Evolutionary conservation across 2,888 invertebrate genomes (phyloP), one percentile per base, ranked within the genome.

Genomic region (Caenorhabditis sp.): DNA sequence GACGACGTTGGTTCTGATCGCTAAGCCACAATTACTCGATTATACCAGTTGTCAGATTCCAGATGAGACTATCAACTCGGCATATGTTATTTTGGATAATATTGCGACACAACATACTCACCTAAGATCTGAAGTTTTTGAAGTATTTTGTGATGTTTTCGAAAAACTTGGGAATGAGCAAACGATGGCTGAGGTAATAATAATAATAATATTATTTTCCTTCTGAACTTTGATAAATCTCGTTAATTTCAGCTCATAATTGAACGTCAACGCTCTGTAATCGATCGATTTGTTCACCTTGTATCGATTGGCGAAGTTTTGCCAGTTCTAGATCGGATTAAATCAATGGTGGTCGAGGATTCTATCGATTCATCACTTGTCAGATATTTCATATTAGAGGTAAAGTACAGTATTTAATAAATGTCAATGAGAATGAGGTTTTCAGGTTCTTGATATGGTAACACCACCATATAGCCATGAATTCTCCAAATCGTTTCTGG

Each of bases 241-340:
- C n/a, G n/a, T n/a, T n/a, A n/a, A n/a, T n/a, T n/a, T n/a, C n/a
- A n/a, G 62, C 43, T 72, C 26, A 67, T 72, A 3, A 83, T 82
- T 75, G 77, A 73, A 31, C 58, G 82, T 12, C 82, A 82, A 60
- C 67, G 78, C 14, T 36, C 60, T 38, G 66, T 83, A 17, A 64
- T 82, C 25, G 82, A 82, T 62, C 74, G 82, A 12, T 72, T 83
- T 62, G 74, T 82, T 14, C 78, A 82, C 54, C 65, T 82, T 20
- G 38, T 82, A 3, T 67, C 63, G 43, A 64, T 65, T 26, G 82
- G 82, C n/a, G 66, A 60, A 56, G 78, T 67, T n/a, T 52, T 77
- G 36, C 71, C 76, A 20, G 75, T 82, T 17, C 62, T 77, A 7
- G 80, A 79, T 60, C 63, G 66, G 56, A 59, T 66, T 50, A 38